Conservation (phyloP, 2,888 invertebrate species). For the Nebria salina region DNA sequence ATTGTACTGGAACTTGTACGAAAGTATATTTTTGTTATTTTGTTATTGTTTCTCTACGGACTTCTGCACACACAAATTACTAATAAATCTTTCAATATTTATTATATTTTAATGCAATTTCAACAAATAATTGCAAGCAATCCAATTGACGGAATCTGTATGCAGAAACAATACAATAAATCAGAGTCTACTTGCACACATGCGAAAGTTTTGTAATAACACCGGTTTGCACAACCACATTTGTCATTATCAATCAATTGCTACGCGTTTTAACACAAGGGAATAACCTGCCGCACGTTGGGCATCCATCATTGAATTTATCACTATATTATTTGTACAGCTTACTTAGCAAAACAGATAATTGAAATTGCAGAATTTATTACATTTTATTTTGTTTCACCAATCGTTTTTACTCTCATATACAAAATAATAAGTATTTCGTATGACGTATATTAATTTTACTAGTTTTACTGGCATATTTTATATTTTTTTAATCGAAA, state of each 20-base stretch:
- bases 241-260: constrained; percentile 44
- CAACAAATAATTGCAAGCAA: constrained; percentile 15
- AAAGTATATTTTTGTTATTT: too few relatives aligned
- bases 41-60: too few relatives aligned
- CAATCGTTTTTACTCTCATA: neutral
- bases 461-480: too few relatives aligned
- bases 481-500: too few relatives aligned
- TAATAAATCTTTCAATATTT: neutral
- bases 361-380: neutral
- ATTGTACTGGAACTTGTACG: too few relatives aligned
- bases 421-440: too few relatives aligned
- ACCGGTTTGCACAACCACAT: constrained; percentile 21
- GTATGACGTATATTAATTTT: too few relatives aligned
- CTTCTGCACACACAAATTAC: neutral
- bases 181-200: constrained; percentile 25
- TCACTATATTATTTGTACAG: neutral
- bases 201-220: neutral
- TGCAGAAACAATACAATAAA: constrained; percentile 38
- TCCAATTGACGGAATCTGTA: constrained; percentile 33
- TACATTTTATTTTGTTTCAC: neutral
- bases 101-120: neutral
- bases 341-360: neutral
- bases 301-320: neutral
- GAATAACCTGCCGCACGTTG: neutral
- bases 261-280: neutral